Conservation (phyloP, 2,113 vertebrate genomes). For the Potamarius usumacintae region DNA sequence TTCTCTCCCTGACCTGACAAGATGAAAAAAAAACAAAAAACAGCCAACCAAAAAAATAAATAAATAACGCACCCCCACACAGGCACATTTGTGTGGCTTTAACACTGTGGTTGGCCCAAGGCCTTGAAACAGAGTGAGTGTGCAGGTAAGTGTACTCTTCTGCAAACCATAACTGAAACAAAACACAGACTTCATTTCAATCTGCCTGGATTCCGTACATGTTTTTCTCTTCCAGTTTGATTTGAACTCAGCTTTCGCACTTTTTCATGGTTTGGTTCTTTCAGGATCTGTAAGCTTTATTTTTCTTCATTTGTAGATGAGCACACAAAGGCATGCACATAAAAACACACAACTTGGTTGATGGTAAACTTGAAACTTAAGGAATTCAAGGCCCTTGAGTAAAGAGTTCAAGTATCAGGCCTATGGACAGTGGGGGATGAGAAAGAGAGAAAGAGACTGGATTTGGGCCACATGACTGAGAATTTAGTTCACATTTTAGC, state of each 20-base stretch:
- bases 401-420: not conserved
- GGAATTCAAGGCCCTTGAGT: not conserved
- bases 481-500: constrained; percentile 7
- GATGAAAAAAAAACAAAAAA: not conserved
- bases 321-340: not conserved
- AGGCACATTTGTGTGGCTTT: constrained; percentile 14
- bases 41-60: no score
- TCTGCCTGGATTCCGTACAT: not conserved
- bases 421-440: not conserved
- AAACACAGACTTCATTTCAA: not conserved
- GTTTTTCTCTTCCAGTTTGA: not conserved
- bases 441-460: not conserved
- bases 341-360: not conserved
- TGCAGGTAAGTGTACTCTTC: not conserved
- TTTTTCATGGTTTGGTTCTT: not conserved
- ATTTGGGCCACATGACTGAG: not conserved
- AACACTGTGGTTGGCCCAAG: not conserved
- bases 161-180: not conserved
- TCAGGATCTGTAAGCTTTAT: not conserved
- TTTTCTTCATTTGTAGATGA: not conserved
- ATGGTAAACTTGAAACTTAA: constrained; percentile 20
- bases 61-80: not conserved
- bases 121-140: not conserved
- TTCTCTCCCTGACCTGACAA: constrained; percentile 55
- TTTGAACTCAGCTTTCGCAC: not conserved